phyloP scores from a whole-genome alignment of 1,140 invertebrate genomes.

The Phthorimaea operculella region DNA sequence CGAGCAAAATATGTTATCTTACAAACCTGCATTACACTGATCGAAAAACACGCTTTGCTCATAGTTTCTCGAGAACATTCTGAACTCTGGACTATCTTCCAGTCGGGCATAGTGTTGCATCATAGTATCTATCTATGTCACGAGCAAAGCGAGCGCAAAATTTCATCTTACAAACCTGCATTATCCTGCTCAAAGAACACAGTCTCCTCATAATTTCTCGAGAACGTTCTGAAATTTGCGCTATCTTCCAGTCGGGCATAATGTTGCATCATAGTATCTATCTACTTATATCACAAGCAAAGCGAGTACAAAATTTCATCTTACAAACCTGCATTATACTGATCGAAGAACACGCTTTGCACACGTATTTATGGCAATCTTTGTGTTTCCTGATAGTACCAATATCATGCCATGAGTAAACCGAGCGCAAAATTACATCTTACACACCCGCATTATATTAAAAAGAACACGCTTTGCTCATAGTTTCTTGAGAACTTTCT shows the following conservation, averaged over 20 bases:
- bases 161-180: too few relatives aligned
- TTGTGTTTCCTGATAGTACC: too few relatives aligned
- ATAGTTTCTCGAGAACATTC: conserved; percentile 92
- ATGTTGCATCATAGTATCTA: too few relatives aligned
- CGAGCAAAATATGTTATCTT: too few relatives aligned
- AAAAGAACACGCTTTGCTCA: conserved; percentile 84
- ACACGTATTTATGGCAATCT: too few relatives aligned
- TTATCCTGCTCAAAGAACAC: too few relatives aligned
- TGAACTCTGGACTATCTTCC: conserved; percentile 75
- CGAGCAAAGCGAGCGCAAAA: too few relatives aligned
- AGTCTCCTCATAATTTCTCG: conserved; percentile 89
- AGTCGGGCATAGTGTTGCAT: conserved; percentile 59
- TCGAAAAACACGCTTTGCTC: conserved; percentile 89
- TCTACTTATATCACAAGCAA: conserved; percentile 16
- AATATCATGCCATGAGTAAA: too few relatives aligned
- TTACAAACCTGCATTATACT: conserved; percentile 78
- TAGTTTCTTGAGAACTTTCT: conserved; percentile 93
- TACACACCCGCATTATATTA: too few relatives aligned
- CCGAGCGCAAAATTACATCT: too few relatives aligned
- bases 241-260: conserved; percentile 67
- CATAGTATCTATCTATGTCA: too few relatives aligned
- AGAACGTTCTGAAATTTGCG: conserved; percentile 87
- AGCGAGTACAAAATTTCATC: too few relatives aligned
- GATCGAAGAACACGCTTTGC: conserved; percentile 88
- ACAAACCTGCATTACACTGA: conserved; percentile 70